A percentile compares a stretch with the other conserved stretches of the same genome.
Evolutionary conservation across 2,113 vertebrate species (phyloP).

Genomic region (Neolamprologus kungweensis): DNA sequence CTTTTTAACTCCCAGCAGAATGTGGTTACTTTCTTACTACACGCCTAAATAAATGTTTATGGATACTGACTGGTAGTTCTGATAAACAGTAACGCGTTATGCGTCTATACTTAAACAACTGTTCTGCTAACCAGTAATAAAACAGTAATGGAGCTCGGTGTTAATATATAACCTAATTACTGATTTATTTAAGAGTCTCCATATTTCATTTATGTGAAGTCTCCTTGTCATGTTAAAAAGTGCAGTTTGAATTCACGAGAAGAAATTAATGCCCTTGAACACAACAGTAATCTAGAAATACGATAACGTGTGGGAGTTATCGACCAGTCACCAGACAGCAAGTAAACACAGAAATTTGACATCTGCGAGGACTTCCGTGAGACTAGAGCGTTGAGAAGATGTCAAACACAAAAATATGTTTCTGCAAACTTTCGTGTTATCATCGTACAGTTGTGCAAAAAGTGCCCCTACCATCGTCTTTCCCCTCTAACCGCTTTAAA

Average conservation of each 20-base stretch:
- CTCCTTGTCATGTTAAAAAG: not conserved
- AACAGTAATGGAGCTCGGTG: not conserved
- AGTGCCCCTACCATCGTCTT: slow-evolving; percentile 55
- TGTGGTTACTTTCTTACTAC: not conserved
- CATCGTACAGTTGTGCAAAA: not conserved
- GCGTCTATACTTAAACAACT: rapidly evolving
- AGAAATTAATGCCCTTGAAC: not conserved
- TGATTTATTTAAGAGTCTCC: not conserved
- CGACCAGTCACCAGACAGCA: not conserved
- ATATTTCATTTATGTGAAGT: not conserved
- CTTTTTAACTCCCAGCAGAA: not conserved
- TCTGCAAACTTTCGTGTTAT: not conserved
- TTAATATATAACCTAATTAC: not conserved
- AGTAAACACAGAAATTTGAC: not conserved
- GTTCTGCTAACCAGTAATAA: not conserved
- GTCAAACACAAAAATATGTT: not conserved
- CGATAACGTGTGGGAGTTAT: not conserved
- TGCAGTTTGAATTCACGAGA: not conserved
- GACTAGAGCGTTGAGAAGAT: not conserved
- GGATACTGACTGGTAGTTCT: not conserved
- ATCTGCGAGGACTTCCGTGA: not conserved
- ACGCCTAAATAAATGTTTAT: not conserved
- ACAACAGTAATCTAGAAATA: not conserved
- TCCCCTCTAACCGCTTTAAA: slow-evolving; percentile 46
- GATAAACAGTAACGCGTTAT: not conserved